Evolutionary conservation across 2,113 vertebrate genomes (phyloP).

Genomic region (Triplophysa tibetana): DNA sequence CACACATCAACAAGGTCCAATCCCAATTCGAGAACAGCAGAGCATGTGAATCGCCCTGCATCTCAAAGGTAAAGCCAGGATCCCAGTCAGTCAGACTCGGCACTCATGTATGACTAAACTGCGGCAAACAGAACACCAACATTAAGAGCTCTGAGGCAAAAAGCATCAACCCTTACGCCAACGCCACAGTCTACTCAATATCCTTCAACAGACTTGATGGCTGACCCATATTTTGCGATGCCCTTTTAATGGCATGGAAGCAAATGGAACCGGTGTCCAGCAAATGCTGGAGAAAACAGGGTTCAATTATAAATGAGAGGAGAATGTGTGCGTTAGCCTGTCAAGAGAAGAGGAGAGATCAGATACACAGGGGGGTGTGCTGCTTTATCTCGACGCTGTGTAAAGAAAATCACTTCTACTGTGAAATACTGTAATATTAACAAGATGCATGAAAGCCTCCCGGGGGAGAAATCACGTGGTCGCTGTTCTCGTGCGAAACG

Average conservation of each 20-base stretch:
- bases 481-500: background rate
- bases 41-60: conserved; percentile 26
- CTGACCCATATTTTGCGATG: conserved; percentile 51
- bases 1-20: background rate
- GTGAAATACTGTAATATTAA: background rate
- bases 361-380: background rate
- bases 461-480: background rate
- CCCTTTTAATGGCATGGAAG: conserved; percentile 4
- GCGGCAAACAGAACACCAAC: background rate
- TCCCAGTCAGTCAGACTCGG: background rate
- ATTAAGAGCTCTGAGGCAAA: conserved; percentile 3
- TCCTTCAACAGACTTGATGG: conserved; percentile 19
- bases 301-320: conserved; percentile 40
- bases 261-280: conserved; percentile 5
- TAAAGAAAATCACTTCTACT: background rate
- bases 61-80: conserved; percentile 18
- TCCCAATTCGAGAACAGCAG: background rate
- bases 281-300: background rate
- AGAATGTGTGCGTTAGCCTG: background rate
- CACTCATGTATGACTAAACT: background rate
- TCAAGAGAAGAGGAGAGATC: background rate
- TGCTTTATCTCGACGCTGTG: background rate
- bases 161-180: conserved; percentile 7
- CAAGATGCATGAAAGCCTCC: background rate
- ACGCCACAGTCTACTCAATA: conserved; percentile 20